A percentile compares a stretch with the other conserved stretches of the same genome.
phyloP scores from a whole-genome alignment of 2,797 vertebrate species.

The Diplodus puntazzo region DNA sequence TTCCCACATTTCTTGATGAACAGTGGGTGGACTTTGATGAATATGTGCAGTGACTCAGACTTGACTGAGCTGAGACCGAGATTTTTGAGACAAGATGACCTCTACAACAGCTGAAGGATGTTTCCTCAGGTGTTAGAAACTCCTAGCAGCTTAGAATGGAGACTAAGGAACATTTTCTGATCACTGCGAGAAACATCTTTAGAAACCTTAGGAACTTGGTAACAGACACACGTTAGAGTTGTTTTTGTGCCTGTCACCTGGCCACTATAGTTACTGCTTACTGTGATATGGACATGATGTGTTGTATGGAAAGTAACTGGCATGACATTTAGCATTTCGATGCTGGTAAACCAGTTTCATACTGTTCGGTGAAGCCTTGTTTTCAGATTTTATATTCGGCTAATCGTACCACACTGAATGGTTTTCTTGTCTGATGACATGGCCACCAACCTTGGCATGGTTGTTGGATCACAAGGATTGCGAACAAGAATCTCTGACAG shows the following conservation, averaged over 20 bases:
- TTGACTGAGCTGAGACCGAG: constrained; percentile 33
- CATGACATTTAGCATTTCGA: no score
- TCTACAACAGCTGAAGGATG: neutral
- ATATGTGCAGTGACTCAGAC: constrained; percentile 28
- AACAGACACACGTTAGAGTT: neutral
- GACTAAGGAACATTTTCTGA: neutral
- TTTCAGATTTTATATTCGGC: no score
- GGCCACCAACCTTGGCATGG: no score
- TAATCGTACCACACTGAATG: no score
- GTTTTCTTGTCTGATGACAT: no score
- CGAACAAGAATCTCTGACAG: no score
- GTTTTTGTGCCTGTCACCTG: neutral
- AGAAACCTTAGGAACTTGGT: neutral
- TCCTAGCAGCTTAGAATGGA: neutral
- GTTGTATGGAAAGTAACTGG: neutral
- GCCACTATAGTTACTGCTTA: neutral
- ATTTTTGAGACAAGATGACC: constrained; percentile 26
- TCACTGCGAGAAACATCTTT: neutral
- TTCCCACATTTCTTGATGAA: constrained; percentile 36
- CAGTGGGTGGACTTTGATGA: constrained; percentile 62
- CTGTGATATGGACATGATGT: neutral
- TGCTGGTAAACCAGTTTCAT: no score
- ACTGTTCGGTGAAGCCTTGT: no score
- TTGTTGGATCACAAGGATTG: no score
- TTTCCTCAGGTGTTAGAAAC: neutral